Percentiles rank a stretch among this genome's conserved stretches.
Evolutionary conservation across 2,888 invertebrate species (phyloP).

Genomic region (Brassicogethes aeneus): DNA sequence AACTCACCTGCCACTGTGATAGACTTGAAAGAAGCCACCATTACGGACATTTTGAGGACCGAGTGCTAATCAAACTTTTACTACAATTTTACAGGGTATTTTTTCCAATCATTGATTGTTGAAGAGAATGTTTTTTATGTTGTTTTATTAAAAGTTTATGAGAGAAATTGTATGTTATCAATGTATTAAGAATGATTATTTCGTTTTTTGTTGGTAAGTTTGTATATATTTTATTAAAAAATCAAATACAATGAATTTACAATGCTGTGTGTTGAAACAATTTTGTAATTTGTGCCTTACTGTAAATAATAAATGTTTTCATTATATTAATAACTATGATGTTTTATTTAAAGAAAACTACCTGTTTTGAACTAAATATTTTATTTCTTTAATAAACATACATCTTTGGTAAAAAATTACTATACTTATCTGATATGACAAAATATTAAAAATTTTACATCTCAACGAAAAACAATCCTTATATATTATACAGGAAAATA

Average conservation of each 20-base stretch:
- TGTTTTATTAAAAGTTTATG: not conserved
- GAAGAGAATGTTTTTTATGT: not conserved
- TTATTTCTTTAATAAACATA: not conserved
- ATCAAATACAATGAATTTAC: too few species aligned
- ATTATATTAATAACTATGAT: not conserved
- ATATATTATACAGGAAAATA: not conserved
- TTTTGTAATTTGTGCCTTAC: not conserved
- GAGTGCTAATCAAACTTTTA: not conserved
- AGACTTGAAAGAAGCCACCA: not conserved
- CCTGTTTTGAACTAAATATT: not conserved
- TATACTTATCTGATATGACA: not conserved
- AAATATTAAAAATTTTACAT: not conserved
- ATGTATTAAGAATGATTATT: too few species aligned
- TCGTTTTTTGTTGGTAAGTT: too few species aligned
- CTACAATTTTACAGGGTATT: not conserved
- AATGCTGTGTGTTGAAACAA: too few species aligned
- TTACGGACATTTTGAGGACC: not conserved
- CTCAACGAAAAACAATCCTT: not conserved
- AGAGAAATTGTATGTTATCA: too few species aligned
- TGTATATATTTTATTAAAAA: too few species aligned
- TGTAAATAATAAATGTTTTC: not conserved
- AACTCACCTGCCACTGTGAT: too few species aligned
- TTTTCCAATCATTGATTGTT: not conserved
- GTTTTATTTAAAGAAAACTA: slow-evolving; percentile 11
- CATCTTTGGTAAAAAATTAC: slow-evolving; percentile 3